Evolutionary conservation across 2,888 invertebrate species (phyloP).

Genomic region (Junonia oenone): DNA sequence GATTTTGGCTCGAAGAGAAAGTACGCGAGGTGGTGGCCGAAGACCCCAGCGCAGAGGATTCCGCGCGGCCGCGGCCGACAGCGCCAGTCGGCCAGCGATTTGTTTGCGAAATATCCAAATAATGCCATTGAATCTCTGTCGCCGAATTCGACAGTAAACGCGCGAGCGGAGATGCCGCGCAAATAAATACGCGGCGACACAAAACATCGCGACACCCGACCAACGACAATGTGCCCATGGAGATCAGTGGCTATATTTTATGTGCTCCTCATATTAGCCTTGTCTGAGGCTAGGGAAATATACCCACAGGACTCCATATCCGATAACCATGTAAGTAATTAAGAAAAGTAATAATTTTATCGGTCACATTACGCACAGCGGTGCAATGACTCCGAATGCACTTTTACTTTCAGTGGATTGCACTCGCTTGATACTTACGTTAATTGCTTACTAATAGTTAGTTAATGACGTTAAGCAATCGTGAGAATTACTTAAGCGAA

Average conservation of each 20-base stretch:
- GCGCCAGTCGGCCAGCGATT: constrained; percentile 68
- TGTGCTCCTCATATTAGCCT: constrained; percentile 54
- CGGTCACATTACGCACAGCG: constrained; percentile 38
- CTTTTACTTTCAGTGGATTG: constrained; percentile 69
- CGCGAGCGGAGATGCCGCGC: constrained; percentile 65
- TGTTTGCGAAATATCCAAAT: constrained; percentile 71
- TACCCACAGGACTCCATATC: constrained; percentile 41
- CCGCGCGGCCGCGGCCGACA: constrained; percentile 72
- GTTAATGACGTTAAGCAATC: constrained; percentile 12
- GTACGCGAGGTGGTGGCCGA: constrained; percentile 67
- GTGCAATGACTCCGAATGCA: constrained; percentile 60
- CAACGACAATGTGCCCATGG: constrained; percentile 73
- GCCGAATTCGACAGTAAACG: constrained; percentile 61
- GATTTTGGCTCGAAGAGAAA: constrained; percentile 68
- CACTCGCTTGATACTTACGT: constrained; percentile 34
- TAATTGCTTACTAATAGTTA: constrained; percentile 16
- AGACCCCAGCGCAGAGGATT: constrained; percentile 58
- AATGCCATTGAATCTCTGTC: constrained; percentile 60
- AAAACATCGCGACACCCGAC: constrained; percentile 37
- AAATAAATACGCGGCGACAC: constrained; percentile 57
- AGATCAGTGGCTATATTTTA: constrained; percentile 61
- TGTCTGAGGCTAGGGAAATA: constrained; percentile 50
- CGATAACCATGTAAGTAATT: constrained; percentile 62
- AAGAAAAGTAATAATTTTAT: constrained; percentile 31
- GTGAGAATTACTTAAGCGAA: constrained; percentile 6